Evolutionary conservation across 1,140 invertebrate genomes (phyloP), one percentile per base, ranked within the genome.

Genomic region (Nautilus pompilius): DNA sequence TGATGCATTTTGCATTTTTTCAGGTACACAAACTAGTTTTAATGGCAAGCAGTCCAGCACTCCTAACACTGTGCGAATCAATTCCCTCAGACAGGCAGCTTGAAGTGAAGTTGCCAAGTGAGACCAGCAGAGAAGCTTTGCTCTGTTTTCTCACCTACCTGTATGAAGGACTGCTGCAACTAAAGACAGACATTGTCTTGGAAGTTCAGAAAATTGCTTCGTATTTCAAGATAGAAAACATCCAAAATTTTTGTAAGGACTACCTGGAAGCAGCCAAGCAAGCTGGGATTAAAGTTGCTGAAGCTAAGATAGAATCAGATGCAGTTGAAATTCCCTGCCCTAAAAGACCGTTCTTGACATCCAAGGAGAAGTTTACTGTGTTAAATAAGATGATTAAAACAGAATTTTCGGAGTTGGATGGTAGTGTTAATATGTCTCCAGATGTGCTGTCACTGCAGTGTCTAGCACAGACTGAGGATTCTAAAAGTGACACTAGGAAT

Each of bases 141-240:
- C 49, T 28, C 20, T 53, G 49, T 24, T 53, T 53, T 24, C 26
- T 53, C 5, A 53, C 26, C 15, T 53, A 53, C 29, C 49, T 53
- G 3, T 53, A 53, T 53, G 49, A 53, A 53, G 49, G 49, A 5
- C 22, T 53, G 5, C 49, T 53, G 4, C 26, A 24, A 15, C 29
- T 53, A 53, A 53, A 53, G 6, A 28, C 26, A 53, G 49, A 53
- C 15, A 20, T 22, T 53, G 49, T 53, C n/a, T 28, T 53, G 49
- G 49, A 53, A 28, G 49, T 53, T 13, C 49, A 28, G 8, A 53
- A 53, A 15, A 53, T 53, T 24, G 49, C 49, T 24, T 53, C 49
- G 3, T 53, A 53, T 26, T 28, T 53, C 13, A 22, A 53, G 29
- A 28, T 53, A 24, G 49, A 53, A 26, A 20, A 22, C 8, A 28